A percentile compares a stretch with the other conserved stretches of the same genome.
Evolutionary conservation across 2,113 vertebrate species (phyloP).

Genomic region (Sylvicapra grimmia): DNA sequence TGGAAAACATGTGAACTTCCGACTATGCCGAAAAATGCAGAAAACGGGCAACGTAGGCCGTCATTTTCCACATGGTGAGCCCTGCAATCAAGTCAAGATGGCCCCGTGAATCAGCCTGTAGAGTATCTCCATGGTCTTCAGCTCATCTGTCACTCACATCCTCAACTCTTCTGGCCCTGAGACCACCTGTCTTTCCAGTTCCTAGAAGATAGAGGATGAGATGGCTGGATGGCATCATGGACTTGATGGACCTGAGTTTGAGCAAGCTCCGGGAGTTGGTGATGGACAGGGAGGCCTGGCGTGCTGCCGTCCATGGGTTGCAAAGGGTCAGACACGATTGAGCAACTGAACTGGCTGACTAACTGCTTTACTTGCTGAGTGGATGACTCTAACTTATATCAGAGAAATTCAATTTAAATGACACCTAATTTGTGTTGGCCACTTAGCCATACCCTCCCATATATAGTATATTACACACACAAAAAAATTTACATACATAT

Average conservation of each 20-base stretch:
- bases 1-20: not conserved
- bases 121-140: rapidly evolving
- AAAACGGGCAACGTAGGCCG: rapidly evolving
- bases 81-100: not conserved
- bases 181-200: not conserved
- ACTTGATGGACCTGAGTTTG: not conserved
- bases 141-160: not conserved
- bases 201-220: not conserved
- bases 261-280: not conserved
- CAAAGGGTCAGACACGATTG: not conserved
- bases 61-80: rapidly evolving
- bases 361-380: not conserved
- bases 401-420: not conserved
- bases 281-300: not conserved
- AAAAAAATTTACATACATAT: not conserved
- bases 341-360: not conserved
- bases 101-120: rapidly evolving
- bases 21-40: not conserved
- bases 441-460: not conserved
- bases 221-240: rapidly evolving
- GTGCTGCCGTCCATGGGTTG: rapidly evolving
- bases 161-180: too few species aligned
- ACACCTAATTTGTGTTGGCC: too few species aligned
- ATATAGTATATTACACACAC: not conserved
- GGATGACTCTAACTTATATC: not conserved